Base-by-base conservation (phyloP, 1,140 invertebrate species). In the Lutraria rhynchaena region DNA sequence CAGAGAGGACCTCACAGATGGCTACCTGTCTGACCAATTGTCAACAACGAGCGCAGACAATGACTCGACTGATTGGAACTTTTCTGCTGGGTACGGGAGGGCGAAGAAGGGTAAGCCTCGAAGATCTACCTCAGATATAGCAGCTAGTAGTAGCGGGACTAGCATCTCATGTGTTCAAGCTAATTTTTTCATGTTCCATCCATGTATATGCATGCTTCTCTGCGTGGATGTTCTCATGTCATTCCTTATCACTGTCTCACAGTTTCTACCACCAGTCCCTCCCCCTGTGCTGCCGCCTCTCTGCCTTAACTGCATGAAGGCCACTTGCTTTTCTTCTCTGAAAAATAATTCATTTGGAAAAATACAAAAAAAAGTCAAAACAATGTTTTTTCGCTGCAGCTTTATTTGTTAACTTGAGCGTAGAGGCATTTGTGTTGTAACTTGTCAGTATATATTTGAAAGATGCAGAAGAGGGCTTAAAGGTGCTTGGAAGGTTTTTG, bases 91-190 rank as follows among this genome's bases (percentile, higher is more conserved):
- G 29, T 76, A 83, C 55, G 87, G 86, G 46, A 57, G 86, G 53
- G 84, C 41, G 29, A 81, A 53, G 61, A 82, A 82, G 80, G 81
- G 81, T 84, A 82, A 82, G 80, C 77, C 35, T 61, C 63, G 55
- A 81, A 33, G 75, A 69, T 78, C 37, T 49, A 49, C 49, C 44
- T 78, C 55, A 76, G 74, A 76, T 58, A 78, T 78, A 78, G 74
- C 57, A 61, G 74, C 75, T 78, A 78, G 61, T 78, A 67, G 49
- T 44, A 58, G 37, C 31, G 57, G 57, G 37, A 61, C 41, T 61
- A 65, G 37, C 41, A 24, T 41, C 55, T 65, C 74, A 49, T 63
- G 29, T 76, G 74, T 76, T 55, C 19, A 37, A 76, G 41, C 60
- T 44, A 41, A 65, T 65, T 33, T 65, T 65, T 65, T 65, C 61